Evolutionary conservation across 2,888 invertebrate genomes (phyloP).

Genomic region (Cryptocephalus primarius): DNA sequence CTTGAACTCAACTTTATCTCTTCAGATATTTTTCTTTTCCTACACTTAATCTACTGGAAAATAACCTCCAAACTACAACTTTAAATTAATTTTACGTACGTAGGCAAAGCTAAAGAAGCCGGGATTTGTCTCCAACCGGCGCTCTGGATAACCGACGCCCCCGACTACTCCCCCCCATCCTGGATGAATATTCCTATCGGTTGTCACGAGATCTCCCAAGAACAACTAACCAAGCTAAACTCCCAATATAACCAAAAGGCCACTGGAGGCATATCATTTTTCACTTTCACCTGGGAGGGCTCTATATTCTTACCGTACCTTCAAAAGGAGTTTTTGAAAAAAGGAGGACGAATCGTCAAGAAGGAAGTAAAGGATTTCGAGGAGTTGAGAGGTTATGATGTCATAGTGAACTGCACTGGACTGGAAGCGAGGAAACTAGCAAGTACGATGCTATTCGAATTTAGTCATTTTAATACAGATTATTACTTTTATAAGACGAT

Average conservation of each 20-base stretch:
- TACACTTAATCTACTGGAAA: too few species aligned
- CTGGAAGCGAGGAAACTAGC: constrained; percentile 52
- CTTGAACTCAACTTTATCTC: too few species aligned
- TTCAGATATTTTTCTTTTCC: too few species aligned
- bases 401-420: constrained; percentile 73
- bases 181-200: constrained; percentile 42
- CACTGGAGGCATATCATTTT: constrained; percentile 49
- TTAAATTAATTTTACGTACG: not conserved
- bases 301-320: constrained; percentile 55
- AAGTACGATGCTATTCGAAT: constrained; percentile 1
- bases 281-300: constrained; percentile 59
- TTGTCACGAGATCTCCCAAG: constrained; percentile 24
- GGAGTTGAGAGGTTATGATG: constrained; percentile 40
- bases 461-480: too few species aligned
- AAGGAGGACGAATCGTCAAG: constrained; percentile 46
- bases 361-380: constrained; percentile 43
- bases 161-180: constrained; percentile 24
- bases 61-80: too few species aligned
- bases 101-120: constrained; percentile 19
- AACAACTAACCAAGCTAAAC: constrained; percentile 32
- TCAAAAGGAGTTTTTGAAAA: constrained; percentile 45
- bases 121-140: constrained; percentile 20
- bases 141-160: constrained; percentile 22
- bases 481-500: constrained; percentile 12
- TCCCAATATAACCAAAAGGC: constrained; percentile 32